Conservation (phyloP, 2,113 vertebrate species). For the Poeciliopsis retropinna region DNA sequence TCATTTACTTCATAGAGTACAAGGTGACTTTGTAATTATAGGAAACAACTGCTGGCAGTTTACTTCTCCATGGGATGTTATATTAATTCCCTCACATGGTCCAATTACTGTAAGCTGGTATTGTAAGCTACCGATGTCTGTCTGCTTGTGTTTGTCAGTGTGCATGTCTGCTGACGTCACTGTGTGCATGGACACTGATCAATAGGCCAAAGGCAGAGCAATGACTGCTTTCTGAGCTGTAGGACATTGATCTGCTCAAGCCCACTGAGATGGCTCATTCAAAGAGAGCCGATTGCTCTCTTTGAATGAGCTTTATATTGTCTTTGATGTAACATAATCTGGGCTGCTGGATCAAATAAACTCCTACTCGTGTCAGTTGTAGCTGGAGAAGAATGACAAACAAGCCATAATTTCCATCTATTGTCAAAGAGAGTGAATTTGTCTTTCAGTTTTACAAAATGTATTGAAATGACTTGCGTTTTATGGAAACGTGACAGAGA, state of each 20-base stretch:
- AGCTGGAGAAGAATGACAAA: neutral
- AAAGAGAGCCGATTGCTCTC: slow-evolving; percentile 14
- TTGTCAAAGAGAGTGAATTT: neutral
- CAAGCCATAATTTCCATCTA: neutral
- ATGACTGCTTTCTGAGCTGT: slow-evolving; percentile 31
- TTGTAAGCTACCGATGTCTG: slow-evolving; percentile 42
- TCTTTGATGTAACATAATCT: slow-evolving; percentile 2
- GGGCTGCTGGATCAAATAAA: neutral
- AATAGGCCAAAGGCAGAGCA: slow-evolving; percentile 53
- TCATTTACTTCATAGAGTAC: neutral
- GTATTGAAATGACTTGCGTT: neutral
- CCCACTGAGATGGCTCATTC: slow-evolving; percentile 40
- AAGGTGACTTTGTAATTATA: slow-evolving; percentile 40
- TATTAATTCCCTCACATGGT: slow-evolving; percentile 44
- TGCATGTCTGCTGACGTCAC: slow-evolving; percentile 56
- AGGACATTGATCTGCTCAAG: slow-evolving; percentile 54
- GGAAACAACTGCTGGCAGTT: slow-evolving; percentile 30
- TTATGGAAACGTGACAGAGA: neutral
- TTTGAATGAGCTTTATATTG: neutral
- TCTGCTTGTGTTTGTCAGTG: slow-evolving; percentile 48
- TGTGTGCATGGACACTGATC: slow-evolving; percentile 44
- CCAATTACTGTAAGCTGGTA: slow-evolving; percentile 46
- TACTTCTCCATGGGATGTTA: slow-evolving; percentile 23
- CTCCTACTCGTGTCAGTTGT: neutral
- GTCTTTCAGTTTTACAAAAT: no score